Conservation (phyloP, 2,113 vertebrate species). For the Mastomys natalensis region DNA sequence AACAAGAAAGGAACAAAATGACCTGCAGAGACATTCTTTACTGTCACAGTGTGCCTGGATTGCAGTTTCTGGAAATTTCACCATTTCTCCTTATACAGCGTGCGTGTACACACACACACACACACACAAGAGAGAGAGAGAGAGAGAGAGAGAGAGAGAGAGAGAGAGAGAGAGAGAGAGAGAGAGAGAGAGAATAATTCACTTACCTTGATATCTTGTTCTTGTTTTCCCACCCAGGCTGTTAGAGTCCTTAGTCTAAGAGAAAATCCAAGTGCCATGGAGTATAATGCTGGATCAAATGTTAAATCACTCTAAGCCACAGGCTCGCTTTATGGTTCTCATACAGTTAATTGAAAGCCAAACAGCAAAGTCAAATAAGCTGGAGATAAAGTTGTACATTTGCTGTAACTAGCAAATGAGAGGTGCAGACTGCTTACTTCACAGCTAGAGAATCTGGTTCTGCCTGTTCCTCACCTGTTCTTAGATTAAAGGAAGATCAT, state of each 20-base stretch:
- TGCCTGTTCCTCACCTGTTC: conserved; percentile 88
- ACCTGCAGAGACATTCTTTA: conserved; percentile 33
- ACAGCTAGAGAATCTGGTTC: conserved; percentile 88
- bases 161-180: no score
- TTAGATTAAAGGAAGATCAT: conserved; percentile 83
- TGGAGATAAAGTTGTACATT: conserved; percentile 76
- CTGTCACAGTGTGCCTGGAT: not conserved
- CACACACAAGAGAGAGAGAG: not conserved
- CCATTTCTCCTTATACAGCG: not conserved
- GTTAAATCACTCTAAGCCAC: conserved; percentile 50
- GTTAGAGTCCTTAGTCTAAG: conserved; percentile 62
- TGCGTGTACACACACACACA: not conserved
- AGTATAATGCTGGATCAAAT: conserved; percentile 49
- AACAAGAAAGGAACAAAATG: not conserved
- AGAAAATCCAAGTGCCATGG: conserved; percentile 67
- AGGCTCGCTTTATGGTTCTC: conserved; percentile 76
- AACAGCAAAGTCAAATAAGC: conserved; percentile 71
- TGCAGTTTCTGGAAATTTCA: conserved; percentile 27
- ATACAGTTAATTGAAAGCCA: conserved; percentile 59
- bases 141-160: not conserved
- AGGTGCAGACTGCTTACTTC: conserved; percentile 83
- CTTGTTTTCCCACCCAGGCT: conserved; percentile 65
- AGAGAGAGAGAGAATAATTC: not conserved
- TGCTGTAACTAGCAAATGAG: conserved; percentile 70
- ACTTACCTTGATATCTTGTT: conserved; percentile 83